These are phyloP conservation scores for Zeugodacus cucurbitae DNA, from an alignment of 1,140 invertebrate genomes.

Conservation along the genomic window DNA sequence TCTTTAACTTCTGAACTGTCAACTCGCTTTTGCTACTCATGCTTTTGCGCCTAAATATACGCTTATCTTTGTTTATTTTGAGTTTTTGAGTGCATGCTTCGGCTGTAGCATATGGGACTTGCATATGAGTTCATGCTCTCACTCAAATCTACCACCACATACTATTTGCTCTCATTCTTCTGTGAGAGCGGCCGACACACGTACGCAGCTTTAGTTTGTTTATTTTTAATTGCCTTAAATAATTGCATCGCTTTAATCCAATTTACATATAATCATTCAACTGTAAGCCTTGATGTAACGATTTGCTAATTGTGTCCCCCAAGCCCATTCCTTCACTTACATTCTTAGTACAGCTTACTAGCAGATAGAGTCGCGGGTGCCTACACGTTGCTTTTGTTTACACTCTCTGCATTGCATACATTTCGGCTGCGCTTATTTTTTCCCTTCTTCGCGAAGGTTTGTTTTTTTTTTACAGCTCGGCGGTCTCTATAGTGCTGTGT, in stretches of 20 bases:
- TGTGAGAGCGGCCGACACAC: not conserved
- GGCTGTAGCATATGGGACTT: not conserved
- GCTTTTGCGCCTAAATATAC: too few species aligned
- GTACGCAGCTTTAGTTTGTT: constrained; percentile 19
- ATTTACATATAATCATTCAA: constrained; percentile 36
- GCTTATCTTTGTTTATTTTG: too few species aligned
- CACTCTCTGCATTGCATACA: not conserved
- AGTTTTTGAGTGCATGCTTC: not conserved
- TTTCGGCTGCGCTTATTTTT: not conserved
- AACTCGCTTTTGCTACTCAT: too few species aligned
- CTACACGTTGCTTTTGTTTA: not conserved
- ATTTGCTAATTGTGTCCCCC: not conserved
- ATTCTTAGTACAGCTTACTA: too few species aligned
- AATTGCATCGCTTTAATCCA: constrained; percentile 30
- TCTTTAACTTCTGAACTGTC: too few species aligned
- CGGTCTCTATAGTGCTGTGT: not conserved
- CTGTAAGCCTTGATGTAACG: not conserved
- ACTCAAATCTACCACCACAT: not conserved
- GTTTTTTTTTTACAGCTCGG: not conserved
- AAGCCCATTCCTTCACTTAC: too few species aligned
- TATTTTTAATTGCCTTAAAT: constrained; percentile 36
- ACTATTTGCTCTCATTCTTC: not conserved
- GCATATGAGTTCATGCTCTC: not conserved
- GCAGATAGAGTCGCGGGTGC: not conserved
- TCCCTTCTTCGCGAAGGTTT: not conserved